Conservation (phyloP, 2,113 vertebrate genomes). For the Scomber japonicus region DNA sequence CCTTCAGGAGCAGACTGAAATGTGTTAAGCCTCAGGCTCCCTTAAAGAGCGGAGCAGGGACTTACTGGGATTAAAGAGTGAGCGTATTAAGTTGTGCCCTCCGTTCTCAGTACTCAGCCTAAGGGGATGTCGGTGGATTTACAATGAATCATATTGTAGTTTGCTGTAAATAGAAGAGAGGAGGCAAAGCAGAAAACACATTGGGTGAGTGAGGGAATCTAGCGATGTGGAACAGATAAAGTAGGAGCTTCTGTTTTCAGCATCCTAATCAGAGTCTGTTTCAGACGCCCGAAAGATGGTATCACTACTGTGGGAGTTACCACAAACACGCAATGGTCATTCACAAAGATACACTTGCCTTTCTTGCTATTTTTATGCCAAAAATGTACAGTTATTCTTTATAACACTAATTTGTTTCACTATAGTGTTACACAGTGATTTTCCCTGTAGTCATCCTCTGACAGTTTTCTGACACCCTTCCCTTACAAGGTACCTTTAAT, state of each 20-base stretch:
- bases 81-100: slow-evolving; percentile 66
- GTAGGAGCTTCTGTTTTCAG: slow-evolving; percentile 42
- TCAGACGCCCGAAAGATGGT: background rate
- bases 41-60: slow-evolving; percentile 54
- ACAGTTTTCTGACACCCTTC: too few relatives aligned
- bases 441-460: too few relatives aligned
- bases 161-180: slow-evolving; percentile 63
- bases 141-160: slow-evolving; percentile 21
- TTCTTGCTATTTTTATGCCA: background rate
- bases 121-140: slow-evolving; percentile 60
- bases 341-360: background rate
- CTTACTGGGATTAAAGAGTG: slow-evolving; percentile 66
- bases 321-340: background rate
- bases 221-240: background rate
- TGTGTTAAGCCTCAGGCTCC: slow-evolving; percentile 43
- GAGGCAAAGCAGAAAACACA: slow-evolving; percentile 5
- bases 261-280: slow-evolving; percentile 11
- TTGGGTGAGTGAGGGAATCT: background rate
- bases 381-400: too few relatives aligned
- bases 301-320: slow-evolving; percentile 13
- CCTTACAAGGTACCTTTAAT: too few relatives aligned
- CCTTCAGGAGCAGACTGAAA: slow-evolving; percentile 22
- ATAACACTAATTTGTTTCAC: too few relatives aligned
- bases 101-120: slow-evolving; percentile 14
- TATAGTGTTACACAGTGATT: too few relatives aligned